Percentiles rank a stretch among this genome's conserved stretches.
Conservation (phyloP, 2,888 invertebrate genomes). For the Cepaea hortensis region DNA sequence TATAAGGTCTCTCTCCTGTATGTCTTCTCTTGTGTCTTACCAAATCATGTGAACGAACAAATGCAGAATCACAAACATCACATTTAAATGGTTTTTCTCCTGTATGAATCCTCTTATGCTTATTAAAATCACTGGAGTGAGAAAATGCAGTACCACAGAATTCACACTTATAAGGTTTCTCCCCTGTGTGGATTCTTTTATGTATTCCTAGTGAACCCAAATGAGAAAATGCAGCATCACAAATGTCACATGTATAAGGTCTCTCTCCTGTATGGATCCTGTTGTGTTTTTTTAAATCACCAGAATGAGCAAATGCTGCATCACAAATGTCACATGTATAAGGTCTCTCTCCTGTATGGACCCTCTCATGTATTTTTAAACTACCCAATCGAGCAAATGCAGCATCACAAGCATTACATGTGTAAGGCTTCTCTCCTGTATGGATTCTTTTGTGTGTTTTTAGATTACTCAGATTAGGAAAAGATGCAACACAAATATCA, state of each 20-base stretch:
- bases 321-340: conserved; percentile 18
- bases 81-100: not conserved
- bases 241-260: not conserved
- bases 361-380: conserved; percentile 3
- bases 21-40: not conserved
- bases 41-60: not conserved
- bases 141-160: not conserved
- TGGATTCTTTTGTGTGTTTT: conserved; percentile 9
- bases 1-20: conserved; percentile 1
- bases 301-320: not conserved
- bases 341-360: conserved; percentile 8
- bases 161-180: conserved; percentile 1
- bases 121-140: not conserved
- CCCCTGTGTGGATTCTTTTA: conserved; percentile 14
- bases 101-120: not conserved
- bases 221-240: not conserved
- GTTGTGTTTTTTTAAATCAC: not conserved
- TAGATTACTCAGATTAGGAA: not conserved
- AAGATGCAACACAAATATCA: not conserved
- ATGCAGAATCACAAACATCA: not conserved
- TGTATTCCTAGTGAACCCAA: not conserved
- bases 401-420: not conserved
- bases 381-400: not conserved
- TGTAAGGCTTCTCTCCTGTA: conserved; percentile 14
- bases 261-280: conserved; percentile 9